These are phyloP conservation scores for Caenorhabditis imperialis DNA, from an alignment of 2,888 invertebrate genomes.

Conservation along the genomic window DNA sequence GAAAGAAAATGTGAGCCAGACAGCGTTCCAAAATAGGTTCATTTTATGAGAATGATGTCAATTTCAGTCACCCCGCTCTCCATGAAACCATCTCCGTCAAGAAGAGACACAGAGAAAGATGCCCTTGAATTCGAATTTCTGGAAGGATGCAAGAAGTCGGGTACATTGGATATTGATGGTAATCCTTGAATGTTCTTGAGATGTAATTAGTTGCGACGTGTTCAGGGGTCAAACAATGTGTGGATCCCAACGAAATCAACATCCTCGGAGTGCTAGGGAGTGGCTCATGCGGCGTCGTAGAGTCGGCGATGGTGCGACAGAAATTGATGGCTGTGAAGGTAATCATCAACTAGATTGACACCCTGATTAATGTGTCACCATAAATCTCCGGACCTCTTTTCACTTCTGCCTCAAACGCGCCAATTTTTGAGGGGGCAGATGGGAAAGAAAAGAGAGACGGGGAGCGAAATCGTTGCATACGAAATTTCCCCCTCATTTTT, in stretches of 20 bases:
- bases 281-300: constrained; percentile 54
- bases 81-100: constrained; percentile 56
- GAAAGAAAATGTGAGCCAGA: constrained; percentile 47
- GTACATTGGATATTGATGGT: constrained; percentile 47
- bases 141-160: constrained; percentile 50
- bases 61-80: constrained; percentile 51
- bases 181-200: not conserved
- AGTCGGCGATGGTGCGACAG: constrained; percentile 36
- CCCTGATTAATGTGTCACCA: constrained; percentile 16
- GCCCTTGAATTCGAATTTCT: constrained; percentile 41
- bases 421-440: not conserved
- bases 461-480: constrained; percentile 48
- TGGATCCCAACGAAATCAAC: constrained; percentile 47
- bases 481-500: constrained; percentile 25
- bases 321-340: constrained; percentile 56
- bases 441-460: constrained; percentile 4
- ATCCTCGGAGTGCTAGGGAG: constrained; percentile 49
- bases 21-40: not conserved
- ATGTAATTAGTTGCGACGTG: not conserved
- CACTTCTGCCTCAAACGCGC: too few species aligned
- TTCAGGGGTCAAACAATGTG: constrained; percentile 29
- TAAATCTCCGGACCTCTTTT: constrained; percentile 4
- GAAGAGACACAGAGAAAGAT: constrained; percentile 53
- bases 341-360: constrained; percentile 13
- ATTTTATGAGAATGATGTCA: constrained; percentile 8